Base-by-base conservation (phyloP, 1,140 invertebrate species). In the Temnothorax longispinosus region DNA sequence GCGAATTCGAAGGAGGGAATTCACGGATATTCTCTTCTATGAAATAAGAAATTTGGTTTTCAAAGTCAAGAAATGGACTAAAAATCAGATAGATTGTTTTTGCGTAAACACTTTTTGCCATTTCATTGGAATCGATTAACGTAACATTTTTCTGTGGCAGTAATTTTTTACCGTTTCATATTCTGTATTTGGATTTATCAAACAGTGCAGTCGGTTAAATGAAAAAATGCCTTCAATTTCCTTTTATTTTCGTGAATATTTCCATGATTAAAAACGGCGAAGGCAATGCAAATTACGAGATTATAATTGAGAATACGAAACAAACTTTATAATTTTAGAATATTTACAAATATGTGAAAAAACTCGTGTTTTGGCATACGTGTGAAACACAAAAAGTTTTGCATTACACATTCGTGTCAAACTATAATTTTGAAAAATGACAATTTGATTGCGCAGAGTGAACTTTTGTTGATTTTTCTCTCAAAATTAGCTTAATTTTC, bases 401-500 rank as follows among this genome's bases (percentile, higher is more conserved):
- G n/a, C 62, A 4, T 4, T 38, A n/a, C 50, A 64, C 11, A 18
- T 50, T 62, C 10, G 18, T 50, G 47, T 8, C 47, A 8, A 64
- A 6, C 60, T 72, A 8, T 56, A 15, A 72, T 56, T 58, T 47
- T 41, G 52, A 74, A 38, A 18, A 84, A 50, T 58, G n/a, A 44
- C 10, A 27, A 47, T 84, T 84, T 8, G 11, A 74, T 84, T 60
- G 74, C 41, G 67, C 69, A 47, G 18, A 21, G 72, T 21, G 47
- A 64, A 65, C 38, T 52, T 44, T 32, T 65, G 47, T 64, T 3
- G 13, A 7, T 50, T 52, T 47, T 35, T 52, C 13, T 60, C 44
- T 78, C 13, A 7, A 21, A 74, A 74, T 84, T 84, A 8, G 54
- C 41, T 74, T 84, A 50, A 50, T 62, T 84, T 72, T 84, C 38